Evolutionary conservation across 2,797 vertebrate species (phyloP).

Genomic region (Mionectes olivaceus): DNA sequence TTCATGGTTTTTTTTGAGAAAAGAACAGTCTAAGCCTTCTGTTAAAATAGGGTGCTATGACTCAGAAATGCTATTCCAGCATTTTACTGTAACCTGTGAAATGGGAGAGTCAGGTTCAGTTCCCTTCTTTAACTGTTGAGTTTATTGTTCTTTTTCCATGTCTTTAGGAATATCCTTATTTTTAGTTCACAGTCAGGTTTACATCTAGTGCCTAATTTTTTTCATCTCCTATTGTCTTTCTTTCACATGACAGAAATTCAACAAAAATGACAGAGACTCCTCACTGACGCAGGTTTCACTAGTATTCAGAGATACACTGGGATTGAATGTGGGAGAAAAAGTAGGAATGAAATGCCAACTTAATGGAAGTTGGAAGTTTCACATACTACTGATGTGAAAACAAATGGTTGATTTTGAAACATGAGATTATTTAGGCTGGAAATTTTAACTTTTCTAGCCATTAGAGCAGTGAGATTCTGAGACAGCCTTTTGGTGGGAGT

Average conservation of each 20-base stretch:
- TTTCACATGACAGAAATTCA: neutral
- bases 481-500: neutral
- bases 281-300: neutral
- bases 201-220: neutral
- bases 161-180: neutral
- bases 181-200: neutral
- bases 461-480: neutral
- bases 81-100: neutral
- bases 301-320: neutral
- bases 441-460: neutral
- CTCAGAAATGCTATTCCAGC: neutral
- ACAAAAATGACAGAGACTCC: neutral
- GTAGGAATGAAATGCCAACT: accelerated
- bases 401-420: neutral
- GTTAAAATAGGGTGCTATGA: neutral
- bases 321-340: neutral
- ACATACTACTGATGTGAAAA: neutral
- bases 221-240: neutral
- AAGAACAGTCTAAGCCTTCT: neutral
- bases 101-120: neutral
- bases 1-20: neutral
- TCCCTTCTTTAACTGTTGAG: neutral
- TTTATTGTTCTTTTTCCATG: neutral
- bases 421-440: neutral
- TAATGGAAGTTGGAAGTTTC: neutral